A percentile compares a stretch with the other conserved stretches of the same genome.
Evolutionary conservation across 2,888 invertebrate species (phyloP).

Genomic region (Acanthosoma haemorrhoidale): DNA sequence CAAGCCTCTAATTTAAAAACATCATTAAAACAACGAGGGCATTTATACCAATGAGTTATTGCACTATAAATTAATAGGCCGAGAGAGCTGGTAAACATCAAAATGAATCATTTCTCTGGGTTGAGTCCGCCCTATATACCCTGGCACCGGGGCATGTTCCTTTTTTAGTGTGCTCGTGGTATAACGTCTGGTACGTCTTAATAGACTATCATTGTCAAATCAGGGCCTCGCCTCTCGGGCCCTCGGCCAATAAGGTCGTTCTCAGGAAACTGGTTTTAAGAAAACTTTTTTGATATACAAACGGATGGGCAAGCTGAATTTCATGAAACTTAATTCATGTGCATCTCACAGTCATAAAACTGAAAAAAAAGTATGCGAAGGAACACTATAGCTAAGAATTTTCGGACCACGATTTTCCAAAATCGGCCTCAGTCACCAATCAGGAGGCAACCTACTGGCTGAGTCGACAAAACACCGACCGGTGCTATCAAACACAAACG

Average conservation of each 20-base stretch:
- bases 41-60: conserved; percentile 2
- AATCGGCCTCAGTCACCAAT: too few species aligned
- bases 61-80: neutral
- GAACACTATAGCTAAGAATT: too few species aligned
- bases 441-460: too few species aligned
- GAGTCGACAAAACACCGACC: too few species aligned
- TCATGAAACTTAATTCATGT: too few species aligned
- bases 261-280: neutral
- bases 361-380: too few species aligned
- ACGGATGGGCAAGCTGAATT: too few species aligned
- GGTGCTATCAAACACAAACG: too few species aligned
- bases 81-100: conserved; percentile 2
- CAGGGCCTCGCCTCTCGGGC: neutral
- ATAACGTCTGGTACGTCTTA: neutral
- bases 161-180: neutral
- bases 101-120: neutral
- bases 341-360: too few species aligned
- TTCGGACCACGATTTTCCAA: too few species aligned
- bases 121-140: too few species aligned
- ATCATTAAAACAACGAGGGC: conserved; percentile 5
- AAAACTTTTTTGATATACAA: too few species aligned
- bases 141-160: neutral
- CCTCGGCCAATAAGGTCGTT: neutral
- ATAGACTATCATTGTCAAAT: neutral
- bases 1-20: neutral